A percentile compares a stretch with the other conserved stretches of the same genome.
Evolutionary conservation across 2,888 invertebrate species (phyloP).

Genomic region (Ennomos quercinarius): DNA sequence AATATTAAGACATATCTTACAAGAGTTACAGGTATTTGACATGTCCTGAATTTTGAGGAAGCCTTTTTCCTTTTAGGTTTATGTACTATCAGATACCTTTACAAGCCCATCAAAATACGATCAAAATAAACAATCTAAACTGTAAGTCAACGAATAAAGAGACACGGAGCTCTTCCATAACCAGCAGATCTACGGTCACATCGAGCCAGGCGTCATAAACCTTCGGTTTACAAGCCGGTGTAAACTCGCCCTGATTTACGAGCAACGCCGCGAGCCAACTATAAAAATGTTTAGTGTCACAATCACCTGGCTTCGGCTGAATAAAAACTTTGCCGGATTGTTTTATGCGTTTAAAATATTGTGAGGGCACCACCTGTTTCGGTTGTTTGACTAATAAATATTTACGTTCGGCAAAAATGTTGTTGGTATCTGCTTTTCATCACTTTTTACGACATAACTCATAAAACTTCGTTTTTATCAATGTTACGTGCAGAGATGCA

Average conservation of each 20-base stretch:
- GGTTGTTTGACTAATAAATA: constrained; percentile 20
- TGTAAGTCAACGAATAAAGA: too few relatives aligned
- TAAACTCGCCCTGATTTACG: constrained; percentile 69
- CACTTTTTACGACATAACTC: background rate
- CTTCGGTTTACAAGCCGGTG: constrained; percentile 55
- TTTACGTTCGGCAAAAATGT: constrained; percentile 29
- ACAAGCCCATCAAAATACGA: too few relatives aligned
- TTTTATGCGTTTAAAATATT: constrained; percentile 43
- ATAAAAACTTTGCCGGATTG: constrained; percentile 40
- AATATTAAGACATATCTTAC: too few relatives aligned
- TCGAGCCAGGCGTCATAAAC: constrained; percentile 46
- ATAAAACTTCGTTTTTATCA: background rate
- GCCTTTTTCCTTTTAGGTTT: too few relatives aligned
- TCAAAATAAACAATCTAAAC: too few relatives aligned
- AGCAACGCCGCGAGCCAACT: constrained; percentile 50
- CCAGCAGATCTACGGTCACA: constrained; percentile 31
- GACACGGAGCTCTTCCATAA: constrained; percentile 28
- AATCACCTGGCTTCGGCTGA: constrained; percentile 52
- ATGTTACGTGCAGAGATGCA: too few relatives aligned
- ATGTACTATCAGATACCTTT: too few relatives aligned
- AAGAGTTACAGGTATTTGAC: too few relatives aligned
- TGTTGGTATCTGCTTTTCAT: constrained; percentile 22
- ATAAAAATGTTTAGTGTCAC: constrained; percentile 68
- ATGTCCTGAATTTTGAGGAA: too few relatives aligned
- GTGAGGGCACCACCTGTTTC: constrained; percentile 19